Conservation (phyloP, 2,797 vertebrate species). For the Artibeus jamaicensis region DNA sequence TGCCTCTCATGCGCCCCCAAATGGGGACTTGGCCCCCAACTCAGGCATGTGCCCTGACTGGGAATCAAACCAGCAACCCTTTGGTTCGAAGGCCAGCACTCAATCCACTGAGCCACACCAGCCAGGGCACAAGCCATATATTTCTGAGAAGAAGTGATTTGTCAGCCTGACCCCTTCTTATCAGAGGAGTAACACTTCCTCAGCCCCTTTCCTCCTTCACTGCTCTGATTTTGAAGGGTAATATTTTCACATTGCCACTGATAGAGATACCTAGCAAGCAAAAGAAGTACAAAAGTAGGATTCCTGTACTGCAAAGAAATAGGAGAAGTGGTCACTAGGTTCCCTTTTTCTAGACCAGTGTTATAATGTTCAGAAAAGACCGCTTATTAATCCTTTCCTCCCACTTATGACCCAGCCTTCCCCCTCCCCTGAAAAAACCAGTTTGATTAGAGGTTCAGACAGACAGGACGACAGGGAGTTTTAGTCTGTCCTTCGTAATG, state of each 20-base stretch:
- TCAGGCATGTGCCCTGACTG: too few species aligned
- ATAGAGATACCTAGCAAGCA: not conserved
- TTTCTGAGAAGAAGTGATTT: not conserved
- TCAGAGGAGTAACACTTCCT: not conserved
- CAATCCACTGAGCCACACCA: too few species aligned
- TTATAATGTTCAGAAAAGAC: not conserved
- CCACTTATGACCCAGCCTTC: not conserved
- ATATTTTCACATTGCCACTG: not conserved
- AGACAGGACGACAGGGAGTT: not conserved
- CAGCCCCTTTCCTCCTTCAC: not conserved
- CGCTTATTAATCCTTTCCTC: not conserved
- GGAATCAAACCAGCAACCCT: too few species aligned
- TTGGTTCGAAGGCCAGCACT: too few species aligned
- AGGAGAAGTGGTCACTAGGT: not conserved
- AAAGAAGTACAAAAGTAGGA: not conserved
- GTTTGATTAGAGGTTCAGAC: not conserved
- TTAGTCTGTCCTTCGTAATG: not conserved
- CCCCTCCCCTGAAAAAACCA: not conserved
- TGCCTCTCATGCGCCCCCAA: too few species aligned
- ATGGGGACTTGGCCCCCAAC: too few species aligned
- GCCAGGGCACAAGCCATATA: not conserved
- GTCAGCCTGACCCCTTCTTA: not conserved
- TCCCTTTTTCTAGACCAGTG: not conserved
- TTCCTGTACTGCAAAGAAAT: not conserved
- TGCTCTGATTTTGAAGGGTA: not conserved